Base-by-base conservation (phyloP, 2,888 invertebrate genomes). In the Macaria liturata region DNA sequence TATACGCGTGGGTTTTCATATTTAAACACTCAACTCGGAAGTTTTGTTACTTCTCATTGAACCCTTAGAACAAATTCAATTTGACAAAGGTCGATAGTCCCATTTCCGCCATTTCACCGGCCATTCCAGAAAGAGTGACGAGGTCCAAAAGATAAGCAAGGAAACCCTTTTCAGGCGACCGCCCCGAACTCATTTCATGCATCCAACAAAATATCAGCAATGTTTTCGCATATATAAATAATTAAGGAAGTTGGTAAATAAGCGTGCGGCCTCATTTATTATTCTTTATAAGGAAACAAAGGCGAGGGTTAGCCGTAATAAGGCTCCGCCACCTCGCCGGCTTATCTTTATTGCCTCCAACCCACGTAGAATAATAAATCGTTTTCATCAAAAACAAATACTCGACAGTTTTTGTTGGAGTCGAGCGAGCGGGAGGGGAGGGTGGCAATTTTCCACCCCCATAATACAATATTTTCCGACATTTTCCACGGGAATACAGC, bases 321-420 rank as follows among this genome's bases (percentile, higher is more conserved):
- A 91, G 91, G 91, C 91, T 85, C 87, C 88, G 90, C 90, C 91
- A 91, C 91, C 91, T 91, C 89, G 89, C 89, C 81, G 91, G 91
- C 91, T 91, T 91, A 91, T 91, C 91, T 91, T 91, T 91, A 91
- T 91, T 91, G 91, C 91, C 89, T 91, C 91, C 91, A 91, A 91
- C 91, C 91, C 91, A 91, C 91, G 91, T 91, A 91, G 91, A 91
- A 91, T 91, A 91, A 91, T 91, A 91, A 91, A 91, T 91, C 91
- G 91, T 91, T 91, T 91, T 91, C 91, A 91, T 91, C 91, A 91
- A 92, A 91, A 92, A 92, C 91, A 91, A 92, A 92, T 91, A 91
- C 91, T 92, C 92, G 91, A 92, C 92, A 92, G 91, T 92, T 92
- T 91, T 91, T 91, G 91, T 86, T 86, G 88, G 86, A 90, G 89